Evolutionary conservation across 2,113 vertebrate species (phyloP).

Genomic region (Hippocampus guttulatus): DNA sequence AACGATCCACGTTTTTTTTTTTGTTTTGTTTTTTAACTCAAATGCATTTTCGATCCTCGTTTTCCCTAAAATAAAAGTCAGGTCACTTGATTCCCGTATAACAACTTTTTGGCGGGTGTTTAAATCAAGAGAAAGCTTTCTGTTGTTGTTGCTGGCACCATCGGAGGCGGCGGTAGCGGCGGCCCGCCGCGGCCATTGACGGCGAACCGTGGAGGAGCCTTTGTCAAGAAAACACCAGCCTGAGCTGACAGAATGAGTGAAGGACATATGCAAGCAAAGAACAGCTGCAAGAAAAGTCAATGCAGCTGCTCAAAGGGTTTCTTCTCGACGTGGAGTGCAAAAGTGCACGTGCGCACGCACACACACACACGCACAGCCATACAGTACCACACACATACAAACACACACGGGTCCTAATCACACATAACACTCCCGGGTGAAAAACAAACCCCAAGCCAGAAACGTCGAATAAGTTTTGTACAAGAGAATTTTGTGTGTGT

Average conservation of each 20-base stretch:
- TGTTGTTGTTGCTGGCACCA: neutral
- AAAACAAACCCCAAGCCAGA: conserved; percentile 37
- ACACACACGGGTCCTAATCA: conserved; percentile 31
- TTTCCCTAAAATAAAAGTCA: too few species aligned
- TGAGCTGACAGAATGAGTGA: conserved; percentile 7
- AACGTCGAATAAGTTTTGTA: conserved; percentile 28
- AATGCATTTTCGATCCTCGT: too few species aligned
- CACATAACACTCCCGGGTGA: conserved; percentile 28
- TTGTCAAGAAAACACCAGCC: neutral
- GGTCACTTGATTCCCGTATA: too few species aligned
- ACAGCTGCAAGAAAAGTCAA: conserved; percentile 45
- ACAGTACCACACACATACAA: conserved; percentile 24
- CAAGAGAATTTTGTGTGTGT: neutral
- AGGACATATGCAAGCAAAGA: conserved; percentile 15
- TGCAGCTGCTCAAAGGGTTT: conserved; percentile 33
- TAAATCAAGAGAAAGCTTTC: neutral
- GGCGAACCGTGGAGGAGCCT: neutral
- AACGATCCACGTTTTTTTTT: too few species aligned
- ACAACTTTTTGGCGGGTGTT: neutral
- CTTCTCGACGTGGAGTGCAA: conserved; percentile 41
- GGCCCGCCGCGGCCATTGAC: neutral
- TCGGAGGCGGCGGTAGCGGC: neutral
- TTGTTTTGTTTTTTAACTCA: too few species aligned
- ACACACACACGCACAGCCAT: conserved; percentile 16
- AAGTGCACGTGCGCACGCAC: conserved; percentile 11